Conservation (phyloP, 2,797 vertebrate species). For the Pseudomugil tenellus region DNA sequence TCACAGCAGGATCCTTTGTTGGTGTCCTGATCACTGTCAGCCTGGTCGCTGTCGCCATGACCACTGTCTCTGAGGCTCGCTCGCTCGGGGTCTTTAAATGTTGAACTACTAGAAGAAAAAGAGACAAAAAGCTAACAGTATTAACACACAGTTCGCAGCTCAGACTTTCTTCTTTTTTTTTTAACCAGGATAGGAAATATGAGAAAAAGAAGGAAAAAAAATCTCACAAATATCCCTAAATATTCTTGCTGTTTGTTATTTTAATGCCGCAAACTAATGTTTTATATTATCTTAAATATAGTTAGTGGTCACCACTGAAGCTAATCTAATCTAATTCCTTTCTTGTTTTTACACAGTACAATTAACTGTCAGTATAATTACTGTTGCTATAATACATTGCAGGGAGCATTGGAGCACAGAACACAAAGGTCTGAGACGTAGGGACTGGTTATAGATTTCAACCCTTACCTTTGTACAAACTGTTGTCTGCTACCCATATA, state of each 20-base stretch:
- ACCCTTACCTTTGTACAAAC: slow-evolving; percentile 99
- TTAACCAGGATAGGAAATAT: slow-evolving; percentile 6
- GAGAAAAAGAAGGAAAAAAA: slow-evolving; percentile 19
- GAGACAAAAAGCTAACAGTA: neutral
- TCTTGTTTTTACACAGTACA: slow-evolving; percentile 15
- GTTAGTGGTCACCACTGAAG: slow-evolving; percentile 28
- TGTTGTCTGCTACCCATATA: slow-evolving; percentile 99
- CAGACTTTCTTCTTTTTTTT: neutral
- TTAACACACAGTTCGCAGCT: neutral
- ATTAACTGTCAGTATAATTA: slow-evolving; percentile 38
- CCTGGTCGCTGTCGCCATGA: slow-evolving; percentile 99
- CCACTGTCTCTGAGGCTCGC: slow-evolving; percentile 99
- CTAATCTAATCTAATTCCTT: slow-evolving; percentile 31
- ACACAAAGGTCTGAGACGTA: slow-evolving; percentile 75
- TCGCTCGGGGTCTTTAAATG: slow-evolving; percentile 99
- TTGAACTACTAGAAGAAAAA: slow-evolving; percentile 89
- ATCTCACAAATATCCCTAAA: slow-evolving; percentile 29
- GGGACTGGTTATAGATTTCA: slow-evolving; percentile 84
- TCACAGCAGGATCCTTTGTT: slow-evolving; percentile 99
- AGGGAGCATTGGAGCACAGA: slow-evolving; percentile 32
- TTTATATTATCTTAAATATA: neutral
- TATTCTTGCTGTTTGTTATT: slow-evolving; percentile 6
- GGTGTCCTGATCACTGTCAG: slow-evolving; percentile 99
- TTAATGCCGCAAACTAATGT: too few species aligned
- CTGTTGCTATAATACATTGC: slow-evolving; percentile 11